Evolutionary conservation across 53 echinoderm and acorn worm genomes (phyloP).

Genomic region (Crossaster papposus): DNA sequence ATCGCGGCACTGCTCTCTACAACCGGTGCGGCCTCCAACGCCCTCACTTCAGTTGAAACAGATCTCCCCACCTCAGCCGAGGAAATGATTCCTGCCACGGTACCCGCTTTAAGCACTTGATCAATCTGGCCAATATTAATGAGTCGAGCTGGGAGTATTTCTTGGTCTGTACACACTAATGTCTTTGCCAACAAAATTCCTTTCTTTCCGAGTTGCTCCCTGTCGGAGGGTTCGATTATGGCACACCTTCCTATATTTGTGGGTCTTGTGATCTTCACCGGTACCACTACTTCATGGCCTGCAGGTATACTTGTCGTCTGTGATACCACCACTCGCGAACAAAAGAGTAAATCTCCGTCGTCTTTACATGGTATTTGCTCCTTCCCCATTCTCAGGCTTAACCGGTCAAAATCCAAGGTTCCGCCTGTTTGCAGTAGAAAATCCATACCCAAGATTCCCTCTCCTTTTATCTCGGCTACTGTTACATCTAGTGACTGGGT

Average conservation of each 20-base stretch:
- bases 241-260: neutral
- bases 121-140: slow-evolving; percentile 32
- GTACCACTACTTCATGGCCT: slow-evolving; percentile 49
- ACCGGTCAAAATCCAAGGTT: slow-evolving; percentile 16
- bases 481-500: slow-evolving; percentile 15
- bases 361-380: slow-evolving; percentile 14
- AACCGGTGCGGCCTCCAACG: neutral
- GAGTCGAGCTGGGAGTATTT: slow-evolving; percentile 15
- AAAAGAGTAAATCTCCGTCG: slow-evolving; percentile 1
- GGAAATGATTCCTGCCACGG: slow-evolving; percentile 30
- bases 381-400: slow-evolving; percentile 16
- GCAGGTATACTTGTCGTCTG: slow-evolving; percentile 19
- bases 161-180: slow-evolving; percentile 9
- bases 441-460: slow-evolving; percentile 71
- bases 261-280: neutral
- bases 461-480: slow-evolving; percentile 57
- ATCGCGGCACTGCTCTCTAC: neutral
- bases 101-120: slow-evolving; percentile 12
- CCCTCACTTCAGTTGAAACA: neutral
- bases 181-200: slow-evolving; percentile 46
- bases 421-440: slow-evolving; percentile 47
- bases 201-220: neutral
- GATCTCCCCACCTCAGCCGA: neutral
- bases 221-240: slow-evolving; percentile 25
- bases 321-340: slow-evolving; percentile 28